These are phyloP conservation scores for Halictus quadricinctus DNA, from an alignment of 2,888 invertebrate genomes.

Conservation along the genomic window DNA sequence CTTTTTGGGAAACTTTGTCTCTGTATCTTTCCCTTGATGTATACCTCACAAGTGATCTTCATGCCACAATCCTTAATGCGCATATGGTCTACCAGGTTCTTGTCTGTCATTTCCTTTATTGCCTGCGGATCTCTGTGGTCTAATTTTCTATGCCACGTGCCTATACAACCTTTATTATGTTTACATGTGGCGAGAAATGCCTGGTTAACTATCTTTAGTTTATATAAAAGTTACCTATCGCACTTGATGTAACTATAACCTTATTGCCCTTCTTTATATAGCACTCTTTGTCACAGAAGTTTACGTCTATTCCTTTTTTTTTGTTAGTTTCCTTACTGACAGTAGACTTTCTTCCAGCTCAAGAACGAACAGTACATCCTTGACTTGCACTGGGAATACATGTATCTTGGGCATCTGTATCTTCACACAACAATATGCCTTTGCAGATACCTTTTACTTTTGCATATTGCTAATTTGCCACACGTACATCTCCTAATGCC, in stretches of 20 bases:
- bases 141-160: constrained; percentile 18
- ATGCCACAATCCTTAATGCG: not conserved
- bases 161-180: constrained; percentile 1
- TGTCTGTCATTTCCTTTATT: constrained; percentile 16
- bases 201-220: constrained; percentile 9
- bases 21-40: constrained; percentile 5
- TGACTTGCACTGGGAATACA: not conserved
- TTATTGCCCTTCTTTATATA: not conserved
- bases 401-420: constrained; percentile 1
- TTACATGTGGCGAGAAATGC: not conserved
- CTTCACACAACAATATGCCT: not conserved
- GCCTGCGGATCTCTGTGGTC: constrained; percentile 6
- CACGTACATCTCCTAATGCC: not conserved
- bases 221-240: not conserved
- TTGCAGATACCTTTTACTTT: no score
- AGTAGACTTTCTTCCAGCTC: not conserved
- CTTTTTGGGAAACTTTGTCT: not conserved
- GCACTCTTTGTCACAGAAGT: not conserved
- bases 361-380: constrained; percentile 1
- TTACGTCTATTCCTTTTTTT: not conserved
- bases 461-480: no score
- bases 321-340: constrained; percentile 3
- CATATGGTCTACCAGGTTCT: not conserved
- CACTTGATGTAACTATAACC: not conserved
- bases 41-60: not conserved